Base-by-base conservation (phyloP, 2,113 vertebrate species). In the Sapayoa aenigma region DNA sequence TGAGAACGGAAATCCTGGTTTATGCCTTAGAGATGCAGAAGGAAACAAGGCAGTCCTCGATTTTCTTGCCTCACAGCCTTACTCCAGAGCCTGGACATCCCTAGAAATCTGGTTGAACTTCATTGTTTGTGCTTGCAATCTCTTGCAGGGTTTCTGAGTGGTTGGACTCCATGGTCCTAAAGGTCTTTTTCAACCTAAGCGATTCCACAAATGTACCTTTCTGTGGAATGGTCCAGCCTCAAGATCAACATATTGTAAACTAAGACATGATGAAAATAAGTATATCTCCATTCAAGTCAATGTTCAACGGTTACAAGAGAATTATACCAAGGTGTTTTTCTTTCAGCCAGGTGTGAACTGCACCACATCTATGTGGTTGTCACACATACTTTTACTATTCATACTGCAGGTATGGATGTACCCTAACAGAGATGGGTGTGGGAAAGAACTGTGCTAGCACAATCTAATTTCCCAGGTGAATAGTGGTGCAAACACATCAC, bases 401-500 rank as follows among this genome's bases (percentile, higher is more conserved):
- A 47, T 16, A 55, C 11, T 63, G 42, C 18, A 74, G 16, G 4
- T 47, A 39, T 24, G 4, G 37, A 49, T 52, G 22, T 16, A 46
- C 11, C 23, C 9, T 52, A 30, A 33, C 18, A 73, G 11, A 52
- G 28, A 27, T 42, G 6, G 2, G 6, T 7, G 7, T 18, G 13
- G 6, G 20, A 44, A 58, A 24, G 37, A 89, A 2, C 16, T 66
- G 24, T 0, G 0, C 2, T 11, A 50, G 4, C 23, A 35, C 30
- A 7, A 42, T 33, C 20, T 50, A 47, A 25, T 42, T 71, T 93
- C 33, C 18, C 22, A 67, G 56, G 28, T 37, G 42, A 75, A 42
- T 9, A 37, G 17, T n/a, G 49, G 19, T 18, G 14, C 22, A 62
- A 82, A 53, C 11, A 25, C 1, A 8, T 23, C 30, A 39, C 37